These are phyloP conservation scores for Rhysida immarginata DNA, from an alignment of 1,140 invertebrate species.

Conservation along the genomic window DNA sequence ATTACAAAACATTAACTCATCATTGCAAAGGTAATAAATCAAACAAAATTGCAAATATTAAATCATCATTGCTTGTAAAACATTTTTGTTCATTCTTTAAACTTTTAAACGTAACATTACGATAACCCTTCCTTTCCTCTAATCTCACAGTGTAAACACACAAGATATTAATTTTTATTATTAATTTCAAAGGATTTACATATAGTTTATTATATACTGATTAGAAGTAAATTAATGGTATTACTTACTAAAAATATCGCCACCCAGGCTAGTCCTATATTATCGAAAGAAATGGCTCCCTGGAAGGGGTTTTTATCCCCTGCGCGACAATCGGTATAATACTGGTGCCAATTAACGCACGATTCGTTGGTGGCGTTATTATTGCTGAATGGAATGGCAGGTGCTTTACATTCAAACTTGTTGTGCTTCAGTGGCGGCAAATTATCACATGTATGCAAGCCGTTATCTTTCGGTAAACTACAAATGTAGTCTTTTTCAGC, in stretches of 20 bases:
- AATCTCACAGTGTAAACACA: too few relatives aligned
- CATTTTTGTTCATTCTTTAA: too few relatives aligned
- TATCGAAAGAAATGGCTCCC: conserved; percentile 98
- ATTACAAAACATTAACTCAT: too few relatives aligned
- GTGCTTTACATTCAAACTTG: conserved; percentile 46
- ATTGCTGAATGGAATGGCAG: conserved; percentile 14
- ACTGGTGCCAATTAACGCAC: conserved; percentile 98
- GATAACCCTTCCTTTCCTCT: too few relatives aligned
- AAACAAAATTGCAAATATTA: too few relatives aligned
- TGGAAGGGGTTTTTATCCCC: conserved; percentile 94
- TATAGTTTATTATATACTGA: too few relatives aligned
- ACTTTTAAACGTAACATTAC: too few relatives aligned
- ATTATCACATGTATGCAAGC: conserved; percentile 81
- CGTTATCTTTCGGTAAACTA: conserved; percentile 76
- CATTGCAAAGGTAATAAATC: too few relatives aligned
- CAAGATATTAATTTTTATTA: too few relatives aligned
- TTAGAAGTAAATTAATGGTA: too few relatives aligned
- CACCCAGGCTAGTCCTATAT: conserved; percentile 98
- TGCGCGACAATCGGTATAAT: conserved; percentile 86
- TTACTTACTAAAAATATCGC: conserved; percentile 97
- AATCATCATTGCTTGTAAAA: too few relatives aligned
- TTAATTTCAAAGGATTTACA: too few relatives aligned
- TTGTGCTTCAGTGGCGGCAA: conserved; percentile 63
- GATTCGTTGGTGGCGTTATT: conserved; percentile 19
- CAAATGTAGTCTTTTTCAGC: conserved; percentile 96